A percentile compares a stretch with the other conserved stretches of the same genome.
Evolutionary conservation across 2,797 vertebrate species (phyloP).

Genomic region (Takifugu rubripes): DNA sequence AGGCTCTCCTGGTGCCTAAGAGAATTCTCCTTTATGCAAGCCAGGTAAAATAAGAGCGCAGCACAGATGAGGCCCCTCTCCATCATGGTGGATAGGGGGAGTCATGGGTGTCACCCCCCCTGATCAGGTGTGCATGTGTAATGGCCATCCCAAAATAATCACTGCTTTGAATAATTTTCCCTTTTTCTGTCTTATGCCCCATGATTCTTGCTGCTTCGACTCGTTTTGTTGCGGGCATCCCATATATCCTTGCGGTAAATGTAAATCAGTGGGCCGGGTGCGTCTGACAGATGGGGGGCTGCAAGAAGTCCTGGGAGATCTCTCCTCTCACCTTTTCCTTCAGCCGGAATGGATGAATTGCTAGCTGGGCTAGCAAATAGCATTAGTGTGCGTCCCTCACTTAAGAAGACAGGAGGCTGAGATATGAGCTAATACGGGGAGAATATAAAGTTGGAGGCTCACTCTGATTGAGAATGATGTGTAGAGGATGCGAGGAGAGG

Average conservation of each 20-base stretch:
- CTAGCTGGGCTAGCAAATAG: conserved; percentile 66
- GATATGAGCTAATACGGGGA: conserved; percentile 16
- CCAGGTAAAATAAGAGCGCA: conserved; percentile 80
- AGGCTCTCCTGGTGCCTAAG: conserved; percentile 75
- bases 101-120: conserved; percentile 85
- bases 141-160: conserved; percentile 92
- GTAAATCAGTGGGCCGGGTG: conserved; percentile 88
- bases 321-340: conserved; percentile 91
- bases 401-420: conserved; percentile 43
- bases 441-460: conserved; percentile 20
- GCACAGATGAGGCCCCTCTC: conserved; percentile 74
- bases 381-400: conserved; percentile 77
- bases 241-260: conserved; percentile 95
- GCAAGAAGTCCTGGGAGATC: conserved; percentile 84
- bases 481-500: conserved; percentile 13
- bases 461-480: conserved; percentile 53
- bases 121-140: conserved; percentile 94
- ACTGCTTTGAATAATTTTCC: conserved; percentile 91
- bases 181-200: conserved; percentile 63
- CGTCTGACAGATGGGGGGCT: conserved; percentile 87
- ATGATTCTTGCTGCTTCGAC: conserved; percentile 94
- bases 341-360: conserved; percentile 87
- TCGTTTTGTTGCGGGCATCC: conserved; percentile 86
- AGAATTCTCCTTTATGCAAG: conserved; percentile 84
- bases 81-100: conserved; percentile 82